phyloP scores from a whole-genome alignment of 2,888 invertebrate species.

The Acleris sparsana region DNA sequence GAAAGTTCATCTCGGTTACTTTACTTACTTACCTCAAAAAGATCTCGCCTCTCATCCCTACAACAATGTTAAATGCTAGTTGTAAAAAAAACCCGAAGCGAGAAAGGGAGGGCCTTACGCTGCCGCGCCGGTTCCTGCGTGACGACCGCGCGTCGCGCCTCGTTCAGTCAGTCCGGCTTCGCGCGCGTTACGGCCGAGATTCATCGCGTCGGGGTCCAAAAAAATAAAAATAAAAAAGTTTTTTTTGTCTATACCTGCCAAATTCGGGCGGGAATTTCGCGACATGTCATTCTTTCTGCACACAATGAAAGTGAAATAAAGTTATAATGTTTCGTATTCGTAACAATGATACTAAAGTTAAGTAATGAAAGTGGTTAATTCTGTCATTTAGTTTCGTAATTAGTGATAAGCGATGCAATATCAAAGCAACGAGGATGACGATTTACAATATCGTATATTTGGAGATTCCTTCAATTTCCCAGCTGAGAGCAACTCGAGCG shows the following conservation, averaged over 20 bases:
- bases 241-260: constrained; percentile 40
- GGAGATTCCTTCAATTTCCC: constrained; percentile 77
- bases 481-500: constrained; percentile 54
- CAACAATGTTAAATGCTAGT: constrained; percentile 54
- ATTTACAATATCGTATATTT: constrained; percentile 81
- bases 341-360: constrained; percentile 72
- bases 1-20: neutral
- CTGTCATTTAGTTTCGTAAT: constrained; percentile 58
- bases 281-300: constrained; percentile 22
- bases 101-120: constrained; percentile 46
- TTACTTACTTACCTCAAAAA: constrained; percentile 14
- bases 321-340: constrained; percentile 55
- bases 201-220: constrained; percentile 48
- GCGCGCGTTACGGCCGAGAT: constrained; percentile 69
- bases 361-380: constrained; percentile 72
- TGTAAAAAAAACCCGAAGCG: constrained; percentile 47
- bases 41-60: constrained; percentile 41
- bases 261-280: constrained; percentile 44
- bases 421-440: constrained; percentile 79
- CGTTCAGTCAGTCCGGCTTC: constrained; percentile 65
- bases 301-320: constrained; percentile 33
- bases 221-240: constrained; percentile 40
- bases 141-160: constrained; percentile 40
- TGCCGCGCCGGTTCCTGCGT: constrained; percentile 50
- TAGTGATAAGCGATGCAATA: constrained; percentile 81